These are phyloP conservation scores for Columbina picui DNA, from an alignment of 2,113 vertebrate genomes.

Conservation along the genomic window DNA sequence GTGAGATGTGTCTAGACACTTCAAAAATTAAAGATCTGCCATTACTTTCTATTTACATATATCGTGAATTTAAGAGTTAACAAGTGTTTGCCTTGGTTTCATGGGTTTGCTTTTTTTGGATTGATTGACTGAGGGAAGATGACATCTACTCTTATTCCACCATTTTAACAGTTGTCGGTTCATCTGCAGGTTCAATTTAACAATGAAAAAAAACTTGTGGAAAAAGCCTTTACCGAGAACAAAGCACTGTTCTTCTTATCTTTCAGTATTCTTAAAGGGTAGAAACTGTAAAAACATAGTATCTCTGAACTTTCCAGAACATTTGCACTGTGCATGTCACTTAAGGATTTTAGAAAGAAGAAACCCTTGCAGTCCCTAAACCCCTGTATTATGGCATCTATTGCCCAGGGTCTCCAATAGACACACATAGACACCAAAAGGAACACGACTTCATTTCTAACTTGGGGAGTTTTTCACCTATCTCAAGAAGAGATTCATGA, in stretches of 20 bases:
- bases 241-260: not conserved
- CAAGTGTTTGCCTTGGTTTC: not conserved
- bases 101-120: not conserved
- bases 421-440: not conserved
- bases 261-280: not conserved
- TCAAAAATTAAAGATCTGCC: not conserved
- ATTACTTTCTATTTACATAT: not conserved
- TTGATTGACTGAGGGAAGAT: not conserved
- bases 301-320: not conserved
- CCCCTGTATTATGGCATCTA: not conserved
- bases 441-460: not conserved
- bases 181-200: constrained; percentile 11
- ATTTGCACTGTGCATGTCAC: not conserved
- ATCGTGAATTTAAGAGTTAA: not conserved
- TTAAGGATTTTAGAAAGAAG: not conserved
- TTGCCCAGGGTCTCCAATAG: not conserved
- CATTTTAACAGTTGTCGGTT: not conserved
- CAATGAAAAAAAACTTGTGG: not conserved
- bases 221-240: not conserved
- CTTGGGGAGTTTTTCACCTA: not conserved
- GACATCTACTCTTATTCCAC: not conserved
- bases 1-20: not conserved
- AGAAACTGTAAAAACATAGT: not conserved
- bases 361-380: not conserved
- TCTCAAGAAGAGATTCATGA: not conserved